phyloP scores from a whole-genome alignment of 2,113 vertebrate species.

The Tamias sibiricus region DNA sequence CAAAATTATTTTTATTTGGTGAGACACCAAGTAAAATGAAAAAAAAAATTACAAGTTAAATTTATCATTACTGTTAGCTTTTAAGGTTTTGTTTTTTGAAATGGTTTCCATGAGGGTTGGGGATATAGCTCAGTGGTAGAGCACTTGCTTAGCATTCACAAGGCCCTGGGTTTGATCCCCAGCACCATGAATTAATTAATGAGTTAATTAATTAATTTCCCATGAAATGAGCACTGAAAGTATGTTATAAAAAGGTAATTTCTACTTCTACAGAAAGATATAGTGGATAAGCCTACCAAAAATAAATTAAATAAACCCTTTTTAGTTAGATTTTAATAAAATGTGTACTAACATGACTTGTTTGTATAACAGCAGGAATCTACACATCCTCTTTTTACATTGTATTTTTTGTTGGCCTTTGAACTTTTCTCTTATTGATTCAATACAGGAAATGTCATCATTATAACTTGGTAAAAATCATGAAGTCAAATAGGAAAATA shows the following conservation, averaged over 20 bases:
- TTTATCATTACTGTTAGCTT: constrained; percentile 42
- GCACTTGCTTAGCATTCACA: neutral
- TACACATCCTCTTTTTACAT: neutral
- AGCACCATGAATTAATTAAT: no score
- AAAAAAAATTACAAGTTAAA: constrained; percentile 20
- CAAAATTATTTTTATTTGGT: constrained; percentile 35
- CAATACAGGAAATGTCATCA: constrained; percentile 3
- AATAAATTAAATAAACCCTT: neutral
- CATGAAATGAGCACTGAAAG: constrained; percentile 45
- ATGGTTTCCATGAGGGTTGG: neutral
- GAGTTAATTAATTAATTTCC: neutral
- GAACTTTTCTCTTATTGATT: constrained; percentile 34
- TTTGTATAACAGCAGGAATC: constrained; percentile 29
- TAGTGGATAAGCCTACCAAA: neutral
- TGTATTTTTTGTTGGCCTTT: constrained; percentile 51
- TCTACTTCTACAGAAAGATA: neutral
- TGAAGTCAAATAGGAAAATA: neutral
- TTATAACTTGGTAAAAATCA: constrained; percentile 47
- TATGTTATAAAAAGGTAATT: neutral
- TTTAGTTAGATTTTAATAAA: constrained; percentile 49
- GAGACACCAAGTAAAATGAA: constrained; percentile 23
- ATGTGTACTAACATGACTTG: neutral
- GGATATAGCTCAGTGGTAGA: neutral
- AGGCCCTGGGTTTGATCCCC: neutral
- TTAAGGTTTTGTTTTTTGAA: neutral